These are phyloP conservation scores for Bombus superbus DNA, from an alignment of 1,140 invertebrate genomes.

Conservation along the genomic window DNA sequence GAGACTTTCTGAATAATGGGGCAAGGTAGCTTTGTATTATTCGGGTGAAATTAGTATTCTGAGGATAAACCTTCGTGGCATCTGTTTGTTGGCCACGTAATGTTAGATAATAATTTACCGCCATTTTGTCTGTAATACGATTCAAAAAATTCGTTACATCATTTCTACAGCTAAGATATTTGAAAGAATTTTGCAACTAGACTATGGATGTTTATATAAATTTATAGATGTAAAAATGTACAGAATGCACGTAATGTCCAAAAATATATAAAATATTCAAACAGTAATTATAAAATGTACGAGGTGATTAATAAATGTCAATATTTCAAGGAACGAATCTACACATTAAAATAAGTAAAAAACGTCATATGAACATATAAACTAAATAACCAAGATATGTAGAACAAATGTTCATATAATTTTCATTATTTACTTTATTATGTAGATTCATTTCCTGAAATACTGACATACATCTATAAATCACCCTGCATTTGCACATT, in stretches of 20 bases:
- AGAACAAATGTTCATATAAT: too few relatives aligned
- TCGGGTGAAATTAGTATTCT: constrained; percentile 29
- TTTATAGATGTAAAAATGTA: not conserved
- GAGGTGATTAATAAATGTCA: too few relatives aligned
- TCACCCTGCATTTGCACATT: too few relatives aligned
- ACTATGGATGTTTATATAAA: not conserved
- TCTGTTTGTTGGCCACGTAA: not conserved
- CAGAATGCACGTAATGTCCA: not conserved
- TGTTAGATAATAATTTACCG: not conserved
- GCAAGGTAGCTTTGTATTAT: not conserved
- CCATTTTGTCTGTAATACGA: not conserved
- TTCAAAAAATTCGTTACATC: not conserved
- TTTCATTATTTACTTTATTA: not conserved
- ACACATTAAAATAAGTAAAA: too few relatives aligned
- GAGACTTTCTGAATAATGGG: not conserved
- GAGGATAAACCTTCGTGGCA: too few relatives aligned
- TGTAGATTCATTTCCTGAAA: too few relatives aligned
- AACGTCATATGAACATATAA: too few relatives aligned
- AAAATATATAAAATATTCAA: not conserved
- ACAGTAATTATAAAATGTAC: too few relatives aligned
- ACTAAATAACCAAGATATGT: too few relatives aligned
- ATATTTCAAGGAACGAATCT: too few relatives aligned
- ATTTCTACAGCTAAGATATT: not conserved
- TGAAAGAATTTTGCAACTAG: not conserved
- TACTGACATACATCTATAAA: too few relatives aligned